A percentile compares a stretch with the other conserved stretches of the same genome.
Evolutionary conservation across 2,797 vertebrate genomes (phyloP).

Genomic region (Galago senegalensis): DNA sequence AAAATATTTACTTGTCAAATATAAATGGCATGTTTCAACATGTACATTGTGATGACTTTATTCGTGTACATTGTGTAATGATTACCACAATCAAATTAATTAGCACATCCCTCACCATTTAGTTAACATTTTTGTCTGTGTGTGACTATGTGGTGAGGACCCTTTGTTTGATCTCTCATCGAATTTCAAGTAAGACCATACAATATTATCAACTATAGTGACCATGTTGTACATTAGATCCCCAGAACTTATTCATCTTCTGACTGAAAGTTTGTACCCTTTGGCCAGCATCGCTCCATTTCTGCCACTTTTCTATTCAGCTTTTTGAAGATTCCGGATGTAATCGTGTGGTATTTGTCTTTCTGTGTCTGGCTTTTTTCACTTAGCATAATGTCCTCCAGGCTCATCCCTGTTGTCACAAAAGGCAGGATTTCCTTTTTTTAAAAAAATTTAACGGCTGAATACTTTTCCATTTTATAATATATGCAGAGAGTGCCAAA

Average conservation of each 20-base stretch:
- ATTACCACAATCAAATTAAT: neutral
- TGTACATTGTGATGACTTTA: neutral
- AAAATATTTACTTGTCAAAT: conserved; percentile 52
- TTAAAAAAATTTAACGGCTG: neutral
- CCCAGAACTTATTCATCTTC: neutral
- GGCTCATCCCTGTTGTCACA: neutral
- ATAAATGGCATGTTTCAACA: neutral
- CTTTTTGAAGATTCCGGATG: neutral
- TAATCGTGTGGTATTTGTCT: neutral
- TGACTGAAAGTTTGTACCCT: neutral
- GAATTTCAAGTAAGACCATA: neutral
- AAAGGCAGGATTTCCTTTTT: neutral
- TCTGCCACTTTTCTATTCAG: neutral
- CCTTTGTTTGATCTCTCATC: neutral
- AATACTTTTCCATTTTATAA: neutral
- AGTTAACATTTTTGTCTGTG: neutral
- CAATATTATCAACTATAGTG: neutral
- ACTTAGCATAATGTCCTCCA: neutral
- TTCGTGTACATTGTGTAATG: neutral
- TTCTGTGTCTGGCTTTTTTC: neutral
- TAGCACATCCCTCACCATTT: neutral
- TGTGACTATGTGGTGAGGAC: neutral
- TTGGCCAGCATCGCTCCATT: neutral
- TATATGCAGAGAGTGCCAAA: no score
- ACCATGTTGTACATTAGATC: neutral